Percentiles rank a stretch among this genome's conserved stretches.
Conservation (phyloP, 2,888 invertebrate species). For the Luperina nickerlii region DNA sequence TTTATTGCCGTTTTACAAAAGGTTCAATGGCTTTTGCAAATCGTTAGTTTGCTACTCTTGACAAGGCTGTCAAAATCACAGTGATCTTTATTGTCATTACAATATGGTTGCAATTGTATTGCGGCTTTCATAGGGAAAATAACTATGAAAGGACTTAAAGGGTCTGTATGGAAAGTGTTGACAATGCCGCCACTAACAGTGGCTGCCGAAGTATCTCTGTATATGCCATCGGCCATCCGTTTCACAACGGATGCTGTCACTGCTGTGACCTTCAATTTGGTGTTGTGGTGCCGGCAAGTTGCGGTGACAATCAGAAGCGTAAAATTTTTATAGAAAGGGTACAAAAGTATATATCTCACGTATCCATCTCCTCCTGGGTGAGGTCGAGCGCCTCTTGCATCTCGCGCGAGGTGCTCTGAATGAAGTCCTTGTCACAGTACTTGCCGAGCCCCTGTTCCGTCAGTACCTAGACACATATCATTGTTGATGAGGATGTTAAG, state of each 20-base stretch:
- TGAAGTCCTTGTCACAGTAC: slow-evolving; percentile 98
- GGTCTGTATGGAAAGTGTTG: no score
- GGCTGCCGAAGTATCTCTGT: no score
- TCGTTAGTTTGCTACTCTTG: no score
- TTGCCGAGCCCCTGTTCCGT: slow-evolving; percentile 97
- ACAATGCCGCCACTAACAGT: no score
- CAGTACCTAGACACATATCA: slow-evolving; percentile 92
- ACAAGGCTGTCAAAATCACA: no score
- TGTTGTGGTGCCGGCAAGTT: neutral
- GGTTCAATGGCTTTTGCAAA: no score
- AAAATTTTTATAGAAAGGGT: neutral
- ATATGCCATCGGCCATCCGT: neutral
- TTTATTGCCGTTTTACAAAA: no score
- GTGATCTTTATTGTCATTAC: no score
- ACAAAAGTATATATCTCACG: slow-evolving; percentile 78
- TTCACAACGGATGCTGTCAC: neutral
- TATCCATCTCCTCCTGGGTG: slow-evolving; percentile 98
- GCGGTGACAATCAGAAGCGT: neutral
- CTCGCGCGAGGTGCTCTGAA: slow-evolving; percentile 97
- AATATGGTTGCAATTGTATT: no score
- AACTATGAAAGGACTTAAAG: no score
- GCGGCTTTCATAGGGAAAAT: no score
- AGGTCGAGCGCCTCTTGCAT: slow-evolving; percentile 99
- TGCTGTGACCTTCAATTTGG: neutral
- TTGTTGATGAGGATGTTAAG: neutral